Evolutionary conservation across 1,140 invertebrate genomes (phyloP), one percentile per base, ranked within the genome.

Genomic region (Eumeta japonica): DNA sequence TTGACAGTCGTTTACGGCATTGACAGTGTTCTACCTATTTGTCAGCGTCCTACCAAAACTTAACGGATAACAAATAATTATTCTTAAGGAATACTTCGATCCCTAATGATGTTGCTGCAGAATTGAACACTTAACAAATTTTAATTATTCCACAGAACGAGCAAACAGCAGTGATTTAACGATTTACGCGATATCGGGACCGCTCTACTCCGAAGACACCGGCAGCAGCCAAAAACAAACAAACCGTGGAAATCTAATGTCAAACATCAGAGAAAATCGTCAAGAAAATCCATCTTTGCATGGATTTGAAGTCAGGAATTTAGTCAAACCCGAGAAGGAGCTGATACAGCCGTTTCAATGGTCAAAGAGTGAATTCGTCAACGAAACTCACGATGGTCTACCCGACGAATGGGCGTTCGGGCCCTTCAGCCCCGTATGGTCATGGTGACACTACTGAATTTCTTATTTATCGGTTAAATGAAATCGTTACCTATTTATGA

Each of bases 361-460:
- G 75, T 70, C 72, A 12, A 57, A 67, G 28, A 75, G 67, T 27
- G 52, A 55, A 19, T 77, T 64, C 38, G 40, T 54, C 5, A 54
- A 63, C 12, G 43, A 45, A 15, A 36, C 61, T 7, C 75, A 73
- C 24, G 46, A 47, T 35, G 62, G 62, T 4, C 50, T 75, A 3
- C 72, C 75, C 1, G 72, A 77, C 35, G 41, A 53, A 31, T 77
- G 75, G 75, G 58, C 55, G 15, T 77, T 77, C 45, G 54, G 54
- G 24, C 53, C 53, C 1, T 67, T 70, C 30, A 46, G 46, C 35
- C 71, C 67, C 7, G 50, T 55, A 35, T 77, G 71, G 68, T 65
- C 68, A 18, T 77, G 71, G 75, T 77, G 58, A 71, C 62, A 58
- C 50, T 63, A 48, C n/a, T 24, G n/a, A 24, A n/a, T n/a, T n/a